Conservation (phyloP, 2,888 invertebrate species). For the Alitta virens region DNA sequence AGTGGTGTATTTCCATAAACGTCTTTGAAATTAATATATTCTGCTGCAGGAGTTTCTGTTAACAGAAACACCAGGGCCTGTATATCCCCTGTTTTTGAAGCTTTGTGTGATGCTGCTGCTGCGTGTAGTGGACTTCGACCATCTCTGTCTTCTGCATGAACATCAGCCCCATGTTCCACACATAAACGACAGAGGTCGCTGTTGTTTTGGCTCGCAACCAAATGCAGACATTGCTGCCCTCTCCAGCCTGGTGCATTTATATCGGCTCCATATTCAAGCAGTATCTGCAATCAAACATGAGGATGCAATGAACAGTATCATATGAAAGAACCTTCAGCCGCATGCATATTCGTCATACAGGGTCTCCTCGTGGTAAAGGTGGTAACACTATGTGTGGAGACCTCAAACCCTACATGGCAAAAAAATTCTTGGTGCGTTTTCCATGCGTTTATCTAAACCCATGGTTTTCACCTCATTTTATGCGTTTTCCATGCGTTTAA, state of each 20-base stretch:
- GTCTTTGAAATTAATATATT: not conserved
- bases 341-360: too few species aligned
- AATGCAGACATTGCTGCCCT: slow-evolving; percentile 7
- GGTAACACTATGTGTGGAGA: too few species aligned
- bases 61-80: slow-evolving; percentile 2
- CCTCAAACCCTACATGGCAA: too few species aligned
- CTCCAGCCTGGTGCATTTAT: not conserved
- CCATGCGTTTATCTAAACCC: too few species aligned
- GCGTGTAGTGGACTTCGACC: slow-evolving; percentile 5
- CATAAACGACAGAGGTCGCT: not conserved
- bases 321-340: too few species aligned
- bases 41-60: not conserved
- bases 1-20: slow-evolving; percentile 8
- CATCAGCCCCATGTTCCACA: slow-evolving; percentile 2
- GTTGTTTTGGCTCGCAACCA: slow-evolving; percentile 4
- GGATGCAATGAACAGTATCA: too few species aligned
- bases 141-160: not conserved
- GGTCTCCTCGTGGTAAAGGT: too few species aligned
- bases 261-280: slow-evolving; percentile 12
- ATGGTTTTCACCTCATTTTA: too few species aligned
- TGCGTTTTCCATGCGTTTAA: too few species aligned
- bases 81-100: not conserved
- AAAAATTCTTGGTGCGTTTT: too few species aligned
- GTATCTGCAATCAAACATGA: not conserved
- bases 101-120: not conserved